These are phyloP conservation scores for Rhyacophila brunnea DNA, from an alignment of 1,140 invertebrate species.

Conservation along the genomic window DNA sequence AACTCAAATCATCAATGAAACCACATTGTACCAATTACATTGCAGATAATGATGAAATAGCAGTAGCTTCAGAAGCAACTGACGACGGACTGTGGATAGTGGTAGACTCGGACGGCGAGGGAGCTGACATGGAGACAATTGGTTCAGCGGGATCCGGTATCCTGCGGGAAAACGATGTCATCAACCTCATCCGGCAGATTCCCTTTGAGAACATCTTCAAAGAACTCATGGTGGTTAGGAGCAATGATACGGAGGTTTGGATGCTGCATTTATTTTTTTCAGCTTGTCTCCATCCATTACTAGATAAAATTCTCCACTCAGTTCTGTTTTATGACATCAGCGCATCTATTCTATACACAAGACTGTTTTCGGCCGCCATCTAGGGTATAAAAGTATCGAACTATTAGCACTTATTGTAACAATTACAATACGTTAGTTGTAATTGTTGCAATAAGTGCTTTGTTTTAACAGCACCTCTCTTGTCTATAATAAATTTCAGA, in stretches of 20 bases:
- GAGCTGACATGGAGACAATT: constrained; percentile 16
- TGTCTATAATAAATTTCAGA: no score
- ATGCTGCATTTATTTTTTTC: not conserved
- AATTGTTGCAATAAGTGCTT: no score
- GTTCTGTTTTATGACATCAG: no score
- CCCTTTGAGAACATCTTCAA: constrained; percentile 32
- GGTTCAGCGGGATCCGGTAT: not conserved
- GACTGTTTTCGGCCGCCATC: no score
- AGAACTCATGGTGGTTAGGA: constrained; percentile 24
- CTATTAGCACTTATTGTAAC: no score
- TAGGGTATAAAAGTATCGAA: no score
- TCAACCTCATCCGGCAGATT: constrained; percentile 25
- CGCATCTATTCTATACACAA: no score
- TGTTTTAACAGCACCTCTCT: no score
- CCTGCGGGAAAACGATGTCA: constrained; percentile 24
- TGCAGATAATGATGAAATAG: constrained; percentile 3
- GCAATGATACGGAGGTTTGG: constrained; percentile 19
- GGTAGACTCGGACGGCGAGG: constrained; percentile 32
- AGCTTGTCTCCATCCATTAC: constrained; percentile 26
- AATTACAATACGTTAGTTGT: no score
- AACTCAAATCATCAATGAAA: no score
- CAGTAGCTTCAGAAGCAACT: constrained; percentile 20
- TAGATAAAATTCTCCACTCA: no score
- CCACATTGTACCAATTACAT: no score
- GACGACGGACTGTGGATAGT: constrained; percentile 31